Conservation (phyloP, 2,113 vertebrate genomes). For the Petromus typicus region DNA sequence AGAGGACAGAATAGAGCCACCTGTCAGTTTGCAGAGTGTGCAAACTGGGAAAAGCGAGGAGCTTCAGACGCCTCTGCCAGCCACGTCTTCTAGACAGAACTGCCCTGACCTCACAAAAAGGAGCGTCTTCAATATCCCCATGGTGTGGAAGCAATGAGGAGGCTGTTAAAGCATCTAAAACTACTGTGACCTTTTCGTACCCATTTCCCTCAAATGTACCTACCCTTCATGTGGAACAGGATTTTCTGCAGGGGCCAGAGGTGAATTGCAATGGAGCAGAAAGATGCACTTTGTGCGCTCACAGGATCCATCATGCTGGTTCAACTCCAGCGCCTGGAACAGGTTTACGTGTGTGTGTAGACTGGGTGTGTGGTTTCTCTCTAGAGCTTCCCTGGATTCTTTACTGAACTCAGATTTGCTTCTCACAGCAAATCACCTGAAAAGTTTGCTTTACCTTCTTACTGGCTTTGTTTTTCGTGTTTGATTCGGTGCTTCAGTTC, state of each 20-base stretch:
- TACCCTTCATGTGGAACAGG: too few species aligned
- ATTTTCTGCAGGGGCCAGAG: too few species aligned
- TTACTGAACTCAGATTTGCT: neutral
- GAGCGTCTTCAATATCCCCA: neutral
- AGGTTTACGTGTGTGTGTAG: too few species aligned
- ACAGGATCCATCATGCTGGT: neutral
- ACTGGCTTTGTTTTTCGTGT: neutral
- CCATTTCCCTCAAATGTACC: too few species aligned
- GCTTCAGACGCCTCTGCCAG: neutral
- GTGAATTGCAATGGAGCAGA: too few species aligned
- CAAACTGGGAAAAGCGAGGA: neutral
- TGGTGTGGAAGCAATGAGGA: neutral
- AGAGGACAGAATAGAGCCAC: too few species aligned
- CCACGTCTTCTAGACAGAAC: neutral
- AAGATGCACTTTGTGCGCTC: too few species aligned
- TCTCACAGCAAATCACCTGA: neutral
- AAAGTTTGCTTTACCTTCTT: neutral
- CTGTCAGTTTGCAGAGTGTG: too few species aligned
- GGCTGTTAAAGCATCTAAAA: neutral
- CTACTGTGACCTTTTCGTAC: neutral
- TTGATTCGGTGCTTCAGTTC: neutral
- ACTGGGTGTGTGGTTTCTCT: neutral
- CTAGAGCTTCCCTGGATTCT: neutral
- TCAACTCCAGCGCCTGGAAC: neutral
- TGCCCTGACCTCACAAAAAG: neutral